Base-by-base conservation (phyloP, 2,797 vertebrate genomes). In the Poecilia velifera region DNA sequence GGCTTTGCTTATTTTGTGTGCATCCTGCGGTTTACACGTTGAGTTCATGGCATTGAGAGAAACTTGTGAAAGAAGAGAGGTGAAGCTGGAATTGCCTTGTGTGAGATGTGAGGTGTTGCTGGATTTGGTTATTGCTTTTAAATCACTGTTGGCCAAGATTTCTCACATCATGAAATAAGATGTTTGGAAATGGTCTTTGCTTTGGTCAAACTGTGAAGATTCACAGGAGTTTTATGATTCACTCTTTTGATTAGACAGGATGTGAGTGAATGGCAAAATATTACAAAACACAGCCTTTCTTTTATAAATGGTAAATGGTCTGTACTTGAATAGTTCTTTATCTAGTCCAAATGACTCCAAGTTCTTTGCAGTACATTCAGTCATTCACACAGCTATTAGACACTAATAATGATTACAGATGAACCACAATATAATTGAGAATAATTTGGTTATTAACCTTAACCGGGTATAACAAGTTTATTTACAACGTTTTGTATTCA, bases 41-140 rank as follows among this genome's bases (percentile, higher is more conserved):
- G 28, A 77, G 20, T 31, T 25, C 39, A 31, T 36, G 25, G 59
- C 51, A 68, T 62, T 10, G 0, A 46, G 57, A 4, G 28, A 28
- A 78, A 47, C n/a, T 78, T 89, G 82, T 57, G 79, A 85, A 89
- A 86, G 43, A 71, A 22, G 14, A 64, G 46, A 74, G 73, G 45
- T 53, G 46, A 80, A 78, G 62, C 25, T 84, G 77, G 84, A 82
- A 77, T 70, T 79, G 62, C 39, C 77, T 20, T 41, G 28, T 46
- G 43, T 78, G 45, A 81, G 39, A 68, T 68, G 31, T 82, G 71
- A 88, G 64, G 71, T 82, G 25, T 53, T 84, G 6, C 2, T 39
- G 25, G 20, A 72, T 73, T 85, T 74, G 73, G 73, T 16, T 74
- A 7, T 49, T 84, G 72, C 25, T 72, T n/a, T 45, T 71, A 7